These are phyloP conservation scores for Cosmia trapezina DNA, from an alignment of 2,888 invertebrate genomes.

Conservation along the genomic window DNA sequence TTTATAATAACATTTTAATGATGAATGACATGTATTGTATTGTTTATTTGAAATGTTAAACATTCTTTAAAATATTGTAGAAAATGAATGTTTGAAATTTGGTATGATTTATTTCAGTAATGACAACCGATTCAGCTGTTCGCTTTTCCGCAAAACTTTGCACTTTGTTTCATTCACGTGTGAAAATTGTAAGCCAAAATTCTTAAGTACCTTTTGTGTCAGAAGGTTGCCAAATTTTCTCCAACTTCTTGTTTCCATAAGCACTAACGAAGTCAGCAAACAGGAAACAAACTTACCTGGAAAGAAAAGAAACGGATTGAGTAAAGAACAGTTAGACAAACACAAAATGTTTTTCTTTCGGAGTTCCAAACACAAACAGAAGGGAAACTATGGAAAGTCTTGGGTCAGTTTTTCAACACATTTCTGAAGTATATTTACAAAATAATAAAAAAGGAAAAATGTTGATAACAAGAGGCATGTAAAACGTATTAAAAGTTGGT, in stretches of 20 bases:
- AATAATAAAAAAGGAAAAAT: constrained; percentile 53
- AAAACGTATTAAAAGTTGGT: constrained; percentile 78
- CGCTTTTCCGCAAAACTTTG: constrained; percentile 26
- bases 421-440: constrained; percentile 34
- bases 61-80: background rate
- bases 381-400: constrained; percentile 15
- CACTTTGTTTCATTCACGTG: constrained; percentile 20
- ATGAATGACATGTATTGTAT: background rate
- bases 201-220: constrained; percentile 49
- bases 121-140: constrained; percentile 26
- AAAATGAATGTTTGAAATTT: background rate
- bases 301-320: constrained; percentile 54
- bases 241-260: constrained; percentile 30
- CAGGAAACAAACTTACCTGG: constrained; percentile 62
- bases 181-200: constrained; percentile 35
- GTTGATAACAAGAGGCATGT: constrained; percentile 64
- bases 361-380: constrained; percentile 34
- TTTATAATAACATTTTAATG: background rate
- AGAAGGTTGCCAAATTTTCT: constrained; percentile 23
- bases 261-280: constrained; percentile 41
- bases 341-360: constrained; percentile 8
- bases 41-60: background rate
- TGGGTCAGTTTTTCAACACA: constrained; percentile 30
- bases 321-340: constrained; percentile 32
- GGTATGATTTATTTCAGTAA: constrained; percentile 1